A percentile compares a stretch with the other conserved stretches of the same genome.
Evolutionary conservation across 1,140 invertebrate species (phyloP).

Genomic region (Drosophila sulfurigaster): DNA sequence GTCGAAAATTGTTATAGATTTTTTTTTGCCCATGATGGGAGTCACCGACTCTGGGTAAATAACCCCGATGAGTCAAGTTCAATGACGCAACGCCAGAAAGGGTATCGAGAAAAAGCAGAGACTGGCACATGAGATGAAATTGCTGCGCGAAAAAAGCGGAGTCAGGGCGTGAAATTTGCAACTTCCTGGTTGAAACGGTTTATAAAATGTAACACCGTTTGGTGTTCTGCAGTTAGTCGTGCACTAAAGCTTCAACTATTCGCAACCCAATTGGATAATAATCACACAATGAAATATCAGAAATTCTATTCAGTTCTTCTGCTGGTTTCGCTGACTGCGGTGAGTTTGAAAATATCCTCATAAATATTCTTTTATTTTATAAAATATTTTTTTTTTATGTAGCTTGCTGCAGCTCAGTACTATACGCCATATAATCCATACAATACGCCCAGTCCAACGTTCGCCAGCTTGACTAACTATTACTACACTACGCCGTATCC

Average conservation of each 20-base stretch:
- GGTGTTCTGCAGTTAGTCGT: slow-evolving; percentile 39
- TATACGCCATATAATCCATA: slow-evolving; percentile 69
- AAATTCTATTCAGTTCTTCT: slow-evolving; percentile 28
- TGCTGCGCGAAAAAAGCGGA: slow-evolving; percentile 49
- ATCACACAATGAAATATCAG: slow-evolving; percentile 3
- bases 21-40: slow-evolving; percentile 18
- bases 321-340: slow-evolving; percentile 28
- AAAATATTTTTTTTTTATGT: too few species aligned
- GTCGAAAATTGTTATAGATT: slow-evolving; percentile 12
- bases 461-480: slow-evolving; percentile 62
- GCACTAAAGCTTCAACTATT: slow-evolving; percentile 16
- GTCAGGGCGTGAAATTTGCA: slow-evolving; percentile 69
- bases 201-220: slow-evolving; percentile 53
- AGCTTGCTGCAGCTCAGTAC: slow-evolving; percentile 56
- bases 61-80: slow-evolving; percentile 79
- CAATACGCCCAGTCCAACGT: slow-evolving; percentile 61
- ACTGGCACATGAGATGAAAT: slow-evolving; percentile 17
- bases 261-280: slow-evolving; percentile 27
- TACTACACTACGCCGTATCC: slow-evolving; percentile 67
- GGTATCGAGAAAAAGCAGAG: slow-evolving; percentile 28
- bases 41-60: slow-evolving; percentile 56
- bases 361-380: too few species aligned
- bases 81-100: slow-evolving; percentile 70
- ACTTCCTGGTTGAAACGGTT: slow-evolving; percentile 28
- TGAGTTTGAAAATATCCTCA: slow-evolving; percentile 20